Percentiles rank a stretch among this genome's conserved stretches.
Evolutionary conservation across 2,113 vertebrate species (phyloP).

Genomic region (Cyphomyrus discorhynchus): DNA sequence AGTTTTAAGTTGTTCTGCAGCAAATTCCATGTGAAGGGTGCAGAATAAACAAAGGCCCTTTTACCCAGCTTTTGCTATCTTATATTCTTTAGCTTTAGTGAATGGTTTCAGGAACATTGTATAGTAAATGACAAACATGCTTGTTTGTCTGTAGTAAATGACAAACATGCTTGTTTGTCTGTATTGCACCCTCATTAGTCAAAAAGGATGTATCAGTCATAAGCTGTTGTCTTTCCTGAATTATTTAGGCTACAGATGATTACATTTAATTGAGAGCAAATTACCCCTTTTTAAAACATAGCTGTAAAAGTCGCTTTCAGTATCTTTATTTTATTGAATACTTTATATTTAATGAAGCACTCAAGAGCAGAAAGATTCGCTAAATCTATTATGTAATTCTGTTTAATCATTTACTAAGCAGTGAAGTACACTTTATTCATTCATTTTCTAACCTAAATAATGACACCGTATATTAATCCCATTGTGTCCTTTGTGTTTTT

Average conservation of each 20-base stretch:
- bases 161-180: not conserved
- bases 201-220: not conserved
- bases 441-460: not conserved
- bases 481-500: not conserved
- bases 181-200: not conserved
- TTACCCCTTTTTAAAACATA: not conserved
- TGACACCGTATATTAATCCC: not conserved
- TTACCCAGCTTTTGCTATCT: too few relatives aligned
- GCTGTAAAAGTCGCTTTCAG: not conserved
- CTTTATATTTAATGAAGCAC: not conserved
- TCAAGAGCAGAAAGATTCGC: not conserved
- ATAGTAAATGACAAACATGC: not conserved
- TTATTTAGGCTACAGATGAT: not conserved
- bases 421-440: not conserved
- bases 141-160: not conserved
- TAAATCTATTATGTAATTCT: not conserved
- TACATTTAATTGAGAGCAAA: not conserved
- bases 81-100: not conserved
- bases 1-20: too few relatives aligned
- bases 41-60: too few relatives aligned
- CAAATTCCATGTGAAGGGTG: too few relatives aligned
- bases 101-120: not conserved
- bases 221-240: not conserved
- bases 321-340: not conserved
- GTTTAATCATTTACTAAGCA: not conserved